Conservation (phyloP, 2,888 invertebrate species). For the Erynnis tages region DNA sequence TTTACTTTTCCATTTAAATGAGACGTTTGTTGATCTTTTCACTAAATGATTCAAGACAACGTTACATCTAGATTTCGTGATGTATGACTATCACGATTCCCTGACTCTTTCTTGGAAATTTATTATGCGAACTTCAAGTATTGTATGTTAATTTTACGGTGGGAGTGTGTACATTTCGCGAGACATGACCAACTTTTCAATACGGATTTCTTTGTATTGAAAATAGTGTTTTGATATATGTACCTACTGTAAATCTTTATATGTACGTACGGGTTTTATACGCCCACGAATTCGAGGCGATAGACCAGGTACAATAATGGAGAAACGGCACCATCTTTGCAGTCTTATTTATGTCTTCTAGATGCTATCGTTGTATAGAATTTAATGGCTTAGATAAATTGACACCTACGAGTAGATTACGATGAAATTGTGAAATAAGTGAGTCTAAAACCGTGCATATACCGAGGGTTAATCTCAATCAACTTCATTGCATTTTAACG, state of each 20-base stretch:
- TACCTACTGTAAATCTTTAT: neutral
- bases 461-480: conserved; percentile 23
- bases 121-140: conserved; percentile 40
- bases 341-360: neutral
- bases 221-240: neutral
- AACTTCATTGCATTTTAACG: conserved; percentile 35
- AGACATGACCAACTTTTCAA: conserved; percentile 39
- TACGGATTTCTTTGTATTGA: conserved; percentile 18
- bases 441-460: neutral
- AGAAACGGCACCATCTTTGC: no score
- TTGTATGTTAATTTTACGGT: conserved; percentile 42
- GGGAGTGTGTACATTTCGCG: conserved; percentile 34
- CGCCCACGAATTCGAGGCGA: neutral
- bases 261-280: neutral
- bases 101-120: conserved; percentile 36
- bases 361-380: neutral
- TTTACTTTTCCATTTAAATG: conserved; percentile 9
- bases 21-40: conserved; percentile 22
- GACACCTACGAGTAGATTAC: neutral
- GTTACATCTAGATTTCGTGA: conserved; percentile 31
- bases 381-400: neutral
- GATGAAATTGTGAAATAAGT: no score
- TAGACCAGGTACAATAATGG: no score
- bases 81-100: conserved; percentile 35
- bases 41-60: neutral